A percentile compares a stretch with the other conserved stretches of the same genome.
phyloP scores from a whole-genome alignment of 2,113 vertebrate species.

The Psittacula cyanocephala region DNA sequence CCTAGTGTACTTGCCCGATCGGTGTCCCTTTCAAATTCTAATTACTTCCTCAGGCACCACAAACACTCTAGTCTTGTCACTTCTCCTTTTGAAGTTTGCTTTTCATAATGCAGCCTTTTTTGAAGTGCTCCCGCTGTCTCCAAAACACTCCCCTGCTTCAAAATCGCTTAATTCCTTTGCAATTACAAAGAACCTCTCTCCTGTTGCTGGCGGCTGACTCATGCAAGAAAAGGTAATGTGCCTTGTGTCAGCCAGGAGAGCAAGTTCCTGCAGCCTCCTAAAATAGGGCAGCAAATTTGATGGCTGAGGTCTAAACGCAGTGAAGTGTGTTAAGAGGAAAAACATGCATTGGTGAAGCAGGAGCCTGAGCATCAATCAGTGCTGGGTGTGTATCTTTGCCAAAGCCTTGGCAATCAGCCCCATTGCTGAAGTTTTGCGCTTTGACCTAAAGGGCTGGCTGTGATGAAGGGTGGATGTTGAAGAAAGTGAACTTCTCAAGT shows the following conservation, averaged over 20 bases:
- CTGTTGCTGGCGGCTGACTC: constrained; percentile 35
- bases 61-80: constrained; percentile 60
- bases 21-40: constrained; percentile 64
- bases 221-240: background rate
- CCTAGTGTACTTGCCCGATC: background rate
- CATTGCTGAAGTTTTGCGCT: accelerated
- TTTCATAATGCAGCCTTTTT: constrained; percentile 48
- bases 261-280: background rate
- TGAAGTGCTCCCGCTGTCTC: constrained; percentile 16
- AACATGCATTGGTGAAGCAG: accelerated
- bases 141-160: constrained; percentile 11
- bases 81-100: constrained; percentile 59
- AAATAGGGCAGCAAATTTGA: background rate
- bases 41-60: constrained; percentile 64
- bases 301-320: accelerated
- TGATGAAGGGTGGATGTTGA: background rate
- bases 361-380: background rate
- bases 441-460: background rate
- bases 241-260: background rate
- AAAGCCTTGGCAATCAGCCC: background rate
- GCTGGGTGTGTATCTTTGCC: background rate
- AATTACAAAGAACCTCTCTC: background rate
- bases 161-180: constrained; percentile 16
- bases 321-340: background rate
- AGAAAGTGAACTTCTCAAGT: background rate